Conservation (phyloP, 2,113 vertebrate species). For the Dromiciops gliroides region DNA sequence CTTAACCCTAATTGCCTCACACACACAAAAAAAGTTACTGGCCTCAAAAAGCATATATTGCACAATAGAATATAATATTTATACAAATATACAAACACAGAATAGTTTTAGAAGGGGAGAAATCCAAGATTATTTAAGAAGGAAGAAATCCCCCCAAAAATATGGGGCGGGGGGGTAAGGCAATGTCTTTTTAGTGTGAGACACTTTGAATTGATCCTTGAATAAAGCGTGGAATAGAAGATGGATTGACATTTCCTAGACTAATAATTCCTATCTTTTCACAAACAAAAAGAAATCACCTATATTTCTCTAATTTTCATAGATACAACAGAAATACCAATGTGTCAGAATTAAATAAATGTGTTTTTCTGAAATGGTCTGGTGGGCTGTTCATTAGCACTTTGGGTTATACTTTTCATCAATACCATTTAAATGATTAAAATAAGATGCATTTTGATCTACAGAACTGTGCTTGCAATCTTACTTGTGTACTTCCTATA, state of each 20-base stretch:
- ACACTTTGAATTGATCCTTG: background rate
- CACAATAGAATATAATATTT: background rate
- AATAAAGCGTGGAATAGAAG: background rate
- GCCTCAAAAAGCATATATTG: background rate
- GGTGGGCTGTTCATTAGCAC: background rate
- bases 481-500: background rate
- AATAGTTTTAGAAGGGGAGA: background rate
- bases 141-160: no score
- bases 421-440: background rate
- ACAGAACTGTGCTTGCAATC: background rate
- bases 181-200: background rate
- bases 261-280: background rate
- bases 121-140: background rate
- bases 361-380: constrained; percentile 20
- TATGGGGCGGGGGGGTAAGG: background rate
- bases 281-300: background rate
- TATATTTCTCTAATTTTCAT: background rate
- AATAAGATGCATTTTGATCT: background rate
- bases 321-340: background rate
- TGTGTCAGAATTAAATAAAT: background rate
- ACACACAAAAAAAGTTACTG: background rate
- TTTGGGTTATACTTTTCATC: background rate
- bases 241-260: background rate
- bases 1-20: no score
- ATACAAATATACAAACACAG: background rate